Percentiles rank a stretch among this genome's conserved stretches.
phyloP scores from a whole-genome alignment of 2,797 vertebrate genomes.

The Taenioides sp. region DNA sequence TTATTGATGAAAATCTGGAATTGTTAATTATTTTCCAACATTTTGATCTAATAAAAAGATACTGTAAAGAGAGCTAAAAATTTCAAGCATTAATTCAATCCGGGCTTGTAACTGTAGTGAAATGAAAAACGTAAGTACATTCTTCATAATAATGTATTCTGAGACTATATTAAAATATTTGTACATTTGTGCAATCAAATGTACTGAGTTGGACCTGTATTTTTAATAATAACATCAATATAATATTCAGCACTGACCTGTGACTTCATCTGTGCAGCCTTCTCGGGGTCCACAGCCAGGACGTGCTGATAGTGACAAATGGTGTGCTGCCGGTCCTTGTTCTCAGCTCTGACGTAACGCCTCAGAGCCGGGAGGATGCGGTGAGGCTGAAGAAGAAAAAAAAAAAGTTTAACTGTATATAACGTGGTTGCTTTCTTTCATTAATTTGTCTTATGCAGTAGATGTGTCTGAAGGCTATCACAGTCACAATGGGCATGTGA shows the following conservation, averaged over 20 bases:
- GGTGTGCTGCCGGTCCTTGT: conserved; percentile 97
- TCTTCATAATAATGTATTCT: too few relatives aligned
- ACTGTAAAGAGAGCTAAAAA: too few relatives aligned
- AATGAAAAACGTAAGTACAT: too few relatives aligned
- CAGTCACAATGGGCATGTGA: neutral
- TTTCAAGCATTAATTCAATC: too few relatives aligned
- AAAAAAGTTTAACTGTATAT: neutral
- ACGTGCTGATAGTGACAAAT: conserved; percentile 97
- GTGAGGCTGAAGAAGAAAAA: conserved; percentile 80
- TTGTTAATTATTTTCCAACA: too few relatives aligned
- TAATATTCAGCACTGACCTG: conserved; percentile 79
- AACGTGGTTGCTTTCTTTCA: neutral
- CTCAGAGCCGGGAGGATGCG: conserved; percentile 93
- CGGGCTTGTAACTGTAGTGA: too few relatives aligned
- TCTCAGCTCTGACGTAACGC: conserved; percentile 91
- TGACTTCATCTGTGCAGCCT: conserved; percentile 97
- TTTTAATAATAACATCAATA: neutral
- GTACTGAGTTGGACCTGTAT: neutral
- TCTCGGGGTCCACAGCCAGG: conserved; percentile 94
- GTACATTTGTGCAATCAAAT: neutral
- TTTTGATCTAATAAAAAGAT: too few relatives aligned
- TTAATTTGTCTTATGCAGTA: neutral
- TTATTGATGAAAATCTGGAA: too few relatives aligned
- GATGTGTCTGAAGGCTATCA: neutral
- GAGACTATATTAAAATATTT: too few relatives aligned